Base-by-base conservation (phyloP, 2,888 invertebrate genomes). In the Craniophora ligustri region DNA sequence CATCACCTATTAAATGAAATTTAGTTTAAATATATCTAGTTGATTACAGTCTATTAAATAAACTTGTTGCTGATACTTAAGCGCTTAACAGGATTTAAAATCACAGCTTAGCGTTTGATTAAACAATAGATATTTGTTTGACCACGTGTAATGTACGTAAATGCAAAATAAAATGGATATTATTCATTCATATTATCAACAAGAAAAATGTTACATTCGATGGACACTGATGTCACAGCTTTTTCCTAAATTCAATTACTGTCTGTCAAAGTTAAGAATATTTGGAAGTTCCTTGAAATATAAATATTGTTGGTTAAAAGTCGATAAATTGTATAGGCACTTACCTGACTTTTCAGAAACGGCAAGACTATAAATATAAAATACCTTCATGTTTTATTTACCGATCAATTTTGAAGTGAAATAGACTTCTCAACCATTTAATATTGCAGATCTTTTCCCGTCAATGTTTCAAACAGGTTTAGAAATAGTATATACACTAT, bases 401-500 rank as follows among this genome's bases (percentile, higher is more conserved):
- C 26, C 14, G 11, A 38, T 36, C 15, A 11, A 2, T 36, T 41
- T 5, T 16, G 14, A 28, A 40, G 2, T 10, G 4, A 40, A 41
- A 38, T 4, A 7, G 23, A n/a, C 16, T 41, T 28, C 28, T 42
- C 41, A 66, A 34, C 18, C 11, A 4, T 34, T 54, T 26, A 21
- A 36, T 15, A 40, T 11, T 30, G 23, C 5, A 15, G 6, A 15
- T 8, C 13, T 49, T 47, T 36, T 40, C 44, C n/a, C n/a, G 11
- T 45, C 42, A 32, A 0, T 28, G 49, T 60, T 55, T 59, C n/a
- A n/a, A 73, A 71, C 71, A 19, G 44, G 71, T 74, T 66, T 54
- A 60, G 59, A 63, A 59, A 62, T 71, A 74, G 70, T 54, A 59
- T 58, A 61, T 36, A 15, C 31, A 31, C 53, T 73, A 69, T 73